These are phyloP conservation scores for Parthenolecanium corni DNA, from an alignment of 2,888 invertebrate species.

Conservation along the genomic window DNA sequence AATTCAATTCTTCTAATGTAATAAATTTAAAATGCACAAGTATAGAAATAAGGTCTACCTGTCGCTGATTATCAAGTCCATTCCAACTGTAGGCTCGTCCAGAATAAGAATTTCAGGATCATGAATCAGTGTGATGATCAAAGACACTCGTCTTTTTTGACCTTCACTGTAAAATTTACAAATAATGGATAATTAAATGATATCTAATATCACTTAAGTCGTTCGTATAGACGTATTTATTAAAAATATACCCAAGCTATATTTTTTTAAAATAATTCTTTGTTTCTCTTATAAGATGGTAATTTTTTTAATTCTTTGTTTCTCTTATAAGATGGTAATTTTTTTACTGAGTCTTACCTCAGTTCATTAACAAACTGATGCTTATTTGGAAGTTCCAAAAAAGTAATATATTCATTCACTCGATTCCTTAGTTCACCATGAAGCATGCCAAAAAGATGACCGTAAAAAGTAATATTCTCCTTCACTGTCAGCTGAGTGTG, in stretches of 20 bases:
- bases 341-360: neutral
- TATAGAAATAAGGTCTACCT: slow-evolving; percentile 50
- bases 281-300: no score
- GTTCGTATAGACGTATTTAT: no score
- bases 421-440: slow-evolving; percentile 16
- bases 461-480: slow-evolving; percentile 30
- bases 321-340: no score
- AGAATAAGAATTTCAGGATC: slow-evolving; percentile 77
- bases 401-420: slow-evolving; percentile 23
- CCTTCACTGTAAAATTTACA: slow-evolving; percentile 49
- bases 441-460: slow-evolving; percentile 28
- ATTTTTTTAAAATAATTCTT: neutral
- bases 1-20: no score
- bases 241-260: no score
- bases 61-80: slow-evolving; percentile 77
- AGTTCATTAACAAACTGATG: neutral
- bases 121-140: slow-evolving; percentile 78
- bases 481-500: slow-evolving; percentile 28
- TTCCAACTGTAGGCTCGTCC: slow-evolving; percentile 89
- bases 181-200: neutral
- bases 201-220: no score
- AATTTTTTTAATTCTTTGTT: no score
- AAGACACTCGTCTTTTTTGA: slow-evolving; percentile 76
- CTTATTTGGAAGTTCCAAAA: slow-evolving; percentile 29
- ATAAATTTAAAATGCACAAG: no score